A percentile compares a stretch with the other conserved stretches of the same genome.
These are phyloP conservation scores for Protonemura montana DNA, from an alignment of 2,888 invertebrate genomes.

Conservation along the genomic window DNA sequence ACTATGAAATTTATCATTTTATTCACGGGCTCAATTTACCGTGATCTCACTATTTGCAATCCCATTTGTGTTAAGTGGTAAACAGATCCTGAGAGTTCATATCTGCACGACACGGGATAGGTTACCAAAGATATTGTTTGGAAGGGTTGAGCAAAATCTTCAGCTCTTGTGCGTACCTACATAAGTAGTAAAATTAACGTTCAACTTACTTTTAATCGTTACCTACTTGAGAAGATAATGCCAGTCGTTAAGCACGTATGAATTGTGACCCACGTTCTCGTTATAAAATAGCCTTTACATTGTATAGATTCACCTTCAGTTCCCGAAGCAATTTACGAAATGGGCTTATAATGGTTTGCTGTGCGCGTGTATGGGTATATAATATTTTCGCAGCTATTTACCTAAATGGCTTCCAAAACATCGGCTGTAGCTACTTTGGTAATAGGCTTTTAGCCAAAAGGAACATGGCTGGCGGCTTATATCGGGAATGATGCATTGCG, in stretches of 20 bases:
- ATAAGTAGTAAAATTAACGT: constrained; percentile 12
- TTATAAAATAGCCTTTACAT: constrained; percentile 21
- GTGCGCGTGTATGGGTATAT: constrained; percentile 36
- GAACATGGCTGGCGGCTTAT: constrained; percentile 34
- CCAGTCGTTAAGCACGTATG: constrained; percentile 28
- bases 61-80: neutral
- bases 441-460: constrained; percentile 44
- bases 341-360: constrained; percentile 41
- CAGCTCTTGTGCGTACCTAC: neutral
- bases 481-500: constrained; percentile 35
- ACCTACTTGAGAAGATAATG: constrained; percentile 20
- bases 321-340: constrained; percentile 45
- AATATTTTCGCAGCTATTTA: constrained; percentile 44
- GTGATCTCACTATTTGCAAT: no score
- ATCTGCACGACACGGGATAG: neutral
- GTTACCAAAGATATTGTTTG: no score
- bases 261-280: constrained; percentile 19
- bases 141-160: no score
- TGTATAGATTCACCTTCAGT: constrained; percentile 30
- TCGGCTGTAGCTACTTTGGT: constrained; percentile 44
- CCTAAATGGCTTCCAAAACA: constrained; percentile 45
- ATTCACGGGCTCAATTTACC: neutral
- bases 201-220: neutral
- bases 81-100: neutral
- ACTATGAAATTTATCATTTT: neutral